phyloP scores from a whole-genome alignment of 2,888 invertebrate genomes.

The Plutella xylostella region DNA sequence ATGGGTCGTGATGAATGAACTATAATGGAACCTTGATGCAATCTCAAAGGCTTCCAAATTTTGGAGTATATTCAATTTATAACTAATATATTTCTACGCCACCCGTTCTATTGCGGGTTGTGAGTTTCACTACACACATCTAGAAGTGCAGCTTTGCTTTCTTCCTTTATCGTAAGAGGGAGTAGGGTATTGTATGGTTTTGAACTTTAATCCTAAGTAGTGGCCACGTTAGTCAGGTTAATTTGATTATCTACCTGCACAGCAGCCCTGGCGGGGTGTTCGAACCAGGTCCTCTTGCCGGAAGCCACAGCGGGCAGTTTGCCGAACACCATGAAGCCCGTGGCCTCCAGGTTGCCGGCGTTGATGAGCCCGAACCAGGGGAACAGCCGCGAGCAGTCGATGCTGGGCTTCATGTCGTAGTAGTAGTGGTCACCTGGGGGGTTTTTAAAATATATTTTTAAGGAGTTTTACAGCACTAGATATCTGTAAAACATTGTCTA shows the following conservation, averaged over 20 bases:
- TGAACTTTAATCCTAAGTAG: background rate
- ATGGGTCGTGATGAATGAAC: too few relatives aligned
- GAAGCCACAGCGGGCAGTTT: background rate
- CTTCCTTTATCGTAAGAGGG: background rate
- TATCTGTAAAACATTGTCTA: background rate
- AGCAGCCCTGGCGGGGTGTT: background rate
- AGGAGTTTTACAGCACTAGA: background rate
- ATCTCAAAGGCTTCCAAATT: too few relatives aligned
- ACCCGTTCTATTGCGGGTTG: background rate
- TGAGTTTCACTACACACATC: too few relatives aligned
- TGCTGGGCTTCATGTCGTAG: conserved; percentile 19
- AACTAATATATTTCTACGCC: background rate
- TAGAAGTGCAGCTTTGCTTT: too few relatives aligned
- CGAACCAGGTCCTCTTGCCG: conserved; percentile 2
- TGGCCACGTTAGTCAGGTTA: background rate
- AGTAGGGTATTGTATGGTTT: background rate
- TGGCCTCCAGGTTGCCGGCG: background rate
- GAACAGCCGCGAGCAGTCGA: conserved; percentile 13
- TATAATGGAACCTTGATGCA: too few relatives aligned
- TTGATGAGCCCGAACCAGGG: conserved; percentile 9
- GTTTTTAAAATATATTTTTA: background rate
- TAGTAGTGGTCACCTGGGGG: conserved; percentile 23
- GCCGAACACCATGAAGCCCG: conserved; percentile 3
- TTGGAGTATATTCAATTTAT: too few relatives aligned
- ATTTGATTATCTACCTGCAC: background rate